A percentile compares a stretch with the other conserved stretches of the same genome.
Conservation (phyloP, 2,797 vertebrate species). For the Chromobotia macracanthus region DNA sequence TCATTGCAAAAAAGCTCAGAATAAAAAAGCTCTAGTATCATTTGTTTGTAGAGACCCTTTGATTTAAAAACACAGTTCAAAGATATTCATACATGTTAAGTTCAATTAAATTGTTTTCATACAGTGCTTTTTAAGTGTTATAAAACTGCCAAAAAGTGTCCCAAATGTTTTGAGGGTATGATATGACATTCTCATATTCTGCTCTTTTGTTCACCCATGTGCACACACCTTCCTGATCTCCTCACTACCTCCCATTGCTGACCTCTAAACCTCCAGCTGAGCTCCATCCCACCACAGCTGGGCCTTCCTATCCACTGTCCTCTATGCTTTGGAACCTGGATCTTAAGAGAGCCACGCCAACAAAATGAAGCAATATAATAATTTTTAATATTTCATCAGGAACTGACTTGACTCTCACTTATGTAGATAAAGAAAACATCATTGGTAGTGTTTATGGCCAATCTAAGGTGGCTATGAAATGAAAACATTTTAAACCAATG, state of each 20-base stretch:
- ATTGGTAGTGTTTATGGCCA: slow-evolving; percentile 39
- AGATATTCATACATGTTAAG: background rate
- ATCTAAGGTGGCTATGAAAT: slow-evolving; percentile 43
- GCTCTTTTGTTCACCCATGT: background rate
- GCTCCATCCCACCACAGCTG: background rate
- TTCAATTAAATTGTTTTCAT: too few species aligned
- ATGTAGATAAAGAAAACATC: slow-evolving; percentile 57
- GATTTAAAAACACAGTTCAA: background rate
- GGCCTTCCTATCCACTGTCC: slow-evolving; percentile 11
- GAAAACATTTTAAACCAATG: slow-evolving; percentile 38
- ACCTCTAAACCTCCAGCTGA: slow-evolving; percentile 28
- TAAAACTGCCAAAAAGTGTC: background rate
- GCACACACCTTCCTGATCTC: background rate
- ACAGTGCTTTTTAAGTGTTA: too few species aligned
- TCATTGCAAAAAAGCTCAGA: too few species aligned
- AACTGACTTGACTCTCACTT: slow-evolving; percentile 41
- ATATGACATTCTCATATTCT: background rate
- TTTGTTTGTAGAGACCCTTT: background rate
- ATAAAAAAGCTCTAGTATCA: background rate
- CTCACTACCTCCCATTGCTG: background rate
- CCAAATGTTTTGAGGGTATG: background rate
- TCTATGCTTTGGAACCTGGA: background rate
- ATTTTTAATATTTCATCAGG: slow-evolving; percentile 57
- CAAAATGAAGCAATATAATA: slow-evolving; percentile 48
- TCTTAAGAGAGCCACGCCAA: slow-evolving; percentile 28